Evolutionary conservation across 2,797 vertebrate genomes (phyloP).

Genomic region (Rhinoraja longicauda): DNA sequence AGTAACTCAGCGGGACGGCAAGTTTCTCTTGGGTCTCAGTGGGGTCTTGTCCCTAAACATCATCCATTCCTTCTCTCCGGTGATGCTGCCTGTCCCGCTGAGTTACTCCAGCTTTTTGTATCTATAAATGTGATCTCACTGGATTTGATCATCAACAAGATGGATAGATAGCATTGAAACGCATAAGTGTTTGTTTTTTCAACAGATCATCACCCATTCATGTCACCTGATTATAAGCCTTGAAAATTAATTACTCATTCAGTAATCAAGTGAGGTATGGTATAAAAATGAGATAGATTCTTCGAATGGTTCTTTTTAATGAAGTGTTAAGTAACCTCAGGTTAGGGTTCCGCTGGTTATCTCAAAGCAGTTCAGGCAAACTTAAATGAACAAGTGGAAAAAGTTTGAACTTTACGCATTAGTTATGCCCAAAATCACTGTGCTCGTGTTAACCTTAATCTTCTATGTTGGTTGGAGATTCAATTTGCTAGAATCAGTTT

Average conservation of each 20-base stretch:
- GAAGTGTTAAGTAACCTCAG: not conserved
- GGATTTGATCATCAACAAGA: not conserved
- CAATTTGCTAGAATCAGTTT: too few relatives aligned
- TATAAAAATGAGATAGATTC: not conserved
- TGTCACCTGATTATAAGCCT: not conserved
- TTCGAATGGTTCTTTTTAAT: not conserved
- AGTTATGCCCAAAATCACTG: not conserved
- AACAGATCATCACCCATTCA: not conserved
- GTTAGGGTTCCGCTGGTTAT: not conserved
- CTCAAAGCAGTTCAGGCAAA: not conserved
- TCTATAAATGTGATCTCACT: not conserved
- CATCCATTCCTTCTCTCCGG: too few relatives aligned
- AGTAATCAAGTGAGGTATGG: not conserved
- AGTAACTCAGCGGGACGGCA: too few relatives aligned
- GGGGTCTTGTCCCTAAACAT: too few relatives aligned
- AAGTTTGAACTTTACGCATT: not conserved
- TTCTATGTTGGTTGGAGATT: not conserved
- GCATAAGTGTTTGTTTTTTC: not conserved
- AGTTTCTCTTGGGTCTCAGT: too few relatives aligned
- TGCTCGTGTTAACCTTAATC: not conserved
- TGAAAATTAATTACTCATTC: not conserved
- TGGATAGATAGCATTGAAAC: not conserved
- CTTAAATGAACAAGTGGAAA: not conserved
- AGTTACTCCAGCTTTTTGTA: too few relatives aligned
- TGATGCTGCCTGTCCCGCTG: too few relatives aligned